phyloP scores from a whole-genome alignment of 64 coral and sea anemone genomes.

The Stichodactyla helianthus region DNA sequence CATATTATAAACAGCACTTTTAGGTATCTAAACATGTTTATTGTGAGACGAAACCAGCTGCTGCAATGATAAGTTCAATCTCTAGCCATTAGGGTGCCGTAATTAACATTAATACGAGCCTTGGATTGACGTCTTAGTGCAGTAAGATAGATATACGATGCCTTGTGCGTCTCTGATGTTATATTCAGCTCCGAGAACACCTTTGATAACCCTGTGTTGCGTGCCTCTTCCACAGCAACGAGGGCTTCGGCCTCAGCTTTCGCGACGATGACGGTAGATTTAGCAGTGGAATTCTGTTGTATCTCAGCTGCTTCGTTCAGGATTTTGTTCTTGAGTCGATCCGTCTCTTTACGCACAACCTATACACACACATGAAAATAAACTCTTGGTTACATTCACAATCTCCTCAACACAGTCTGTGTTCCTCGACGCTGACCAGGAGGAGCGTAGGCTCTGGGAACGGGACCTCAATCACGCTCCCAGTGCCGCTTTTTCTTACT shows the following conservation, averaged over 20 bases:
- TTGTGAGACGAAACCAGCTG: background rate
- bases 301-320: slow-evolving; percentile 61
- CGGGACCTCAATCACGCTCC: too few species aligned
- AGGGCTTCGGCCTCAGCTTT: slow-evolving; percentile 53
- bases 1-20: too few species aligned
- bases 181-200: slow-evolving; percentile 46
- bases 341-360: slow-evolving; percentile 73
- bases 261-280: slow-evolving; percentile 38
- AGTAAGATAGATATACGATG: slow-evolving; percentile 63
- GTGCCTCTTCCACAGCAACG: slow-evolving; percentile 48
- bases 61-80: background rate
- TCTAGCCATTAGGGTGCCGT: slow-evolving; percentile 43
- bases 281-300: slow-evolving; percentile 52
- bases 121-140: slow-evolving; percentile 49
- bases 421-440: too few species aligned
- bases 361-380: background rate
- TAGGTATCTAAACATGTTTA: too few species aligned
- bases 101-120: slow-evolving; percentile 53
- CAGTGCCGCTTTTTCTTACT: too few species aligned
- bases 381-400: background rate
- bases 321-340: slow-evolving; percentile 42
- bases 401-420: too few species aligned
- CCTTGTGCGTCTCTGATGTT: slow-evolving; percentile 53
- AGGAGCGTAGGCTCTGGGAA: too few species aligned
- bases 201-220: slow-evolving; percentile 42